phyloP scores from a whole-genome alignment of 2,797 vertebrate species.

The Sebastes hubbsi region DNA sequence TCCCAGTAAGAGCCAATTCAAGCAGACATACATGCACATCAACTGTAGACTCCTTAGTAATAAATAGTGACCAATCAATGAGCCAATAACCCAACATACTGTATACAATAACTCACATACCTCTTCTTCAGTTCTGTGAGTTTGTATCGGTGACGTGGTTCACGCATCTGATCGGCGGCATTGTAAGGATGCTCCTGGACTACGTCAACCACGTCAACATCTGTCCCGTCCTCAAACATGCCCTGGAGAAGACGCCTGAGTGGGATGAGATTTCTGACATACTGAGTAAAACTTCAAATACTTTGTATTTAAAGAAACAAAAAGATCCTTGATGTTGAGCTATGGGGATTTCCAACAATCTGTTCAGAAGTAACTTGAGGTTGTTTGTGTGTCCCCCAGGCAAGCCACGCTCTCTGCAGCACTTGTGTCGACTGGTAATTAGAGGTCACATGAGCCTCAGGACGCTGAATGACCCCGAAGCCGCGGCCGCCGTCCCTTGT shows the following conservation, averaged over 20 bases:
- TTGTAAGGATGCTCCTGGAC: constrained; percentile 86
- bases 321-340: neutral
- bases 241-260: constrained; percentile 83
- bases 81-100: neutral
- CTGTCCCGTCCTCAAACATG: constrained; percentile 82
- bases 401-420: constrained; percentile 87
- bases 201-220: constrained; percentile 85
- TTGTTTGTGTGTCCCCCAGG: constrained; percentile 67
- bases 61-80: neutral
- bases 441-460: constrained; percentile 81
- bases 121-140: constrained; percentile 85
- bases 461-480: constrained; percentile 76
- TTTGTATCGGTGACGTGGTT: constrained; percentile 88
- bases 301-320: neutral
- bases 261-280: constrained; percentile 88
- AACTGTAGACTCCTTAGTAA: neutral
- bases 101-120: neutral
- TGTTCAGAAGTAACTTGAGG: neutral
- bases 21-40: neutral
- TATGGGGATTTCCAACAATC: neutral
- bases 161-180: constrained; percentile 80
- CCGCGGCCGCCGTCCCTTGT: constrained; percentile 78
- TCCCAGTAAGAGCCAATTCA: constrained; percentile 63
- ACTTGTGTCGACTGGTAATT: constrained; percentile 88
- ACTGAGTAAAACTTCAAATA: constrained; percentile 78